phyloP scores from a whole-genome alignment of 2,113 vertebrate genomes.

The Bos javanicus region DNA sequence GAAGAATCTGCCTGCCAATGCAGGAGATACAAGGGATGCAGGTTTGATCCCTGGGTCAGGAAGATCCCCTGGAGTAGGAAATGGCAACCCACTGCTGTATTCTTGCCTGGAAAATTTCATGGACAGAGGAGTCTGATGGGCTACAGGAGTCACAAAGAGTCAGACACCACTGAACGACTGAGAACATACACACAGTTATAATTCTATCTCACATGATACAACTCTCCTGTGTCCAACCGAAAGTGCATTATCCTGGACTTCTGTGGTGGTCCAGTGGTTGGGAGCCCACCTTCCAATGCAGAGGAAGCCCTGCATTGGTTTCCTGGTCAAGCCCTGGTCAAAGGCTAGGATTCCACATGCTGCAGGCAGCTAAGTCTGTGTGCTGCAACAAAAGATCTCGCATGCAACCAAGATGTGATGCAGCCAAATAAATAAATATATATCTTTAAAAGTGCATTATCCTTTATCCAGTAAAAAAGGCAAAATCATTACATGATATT shows the following conservation, averaged over 20 bases:
- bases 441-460: neutral
- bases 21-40: neutral
- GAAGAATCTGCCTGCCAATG: neutral
- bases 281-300: neutral
- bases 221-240: neutral
- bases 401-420: neutral
- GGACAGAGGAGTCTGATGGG: neutral
- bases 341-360: neutral
- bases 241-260: neutral
- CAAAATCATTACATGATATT: neutral
- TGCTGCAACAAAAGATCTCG: rapidly evolving
- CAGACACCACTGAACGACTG: neutral
- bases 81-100: neutral
- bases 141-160: neutral
- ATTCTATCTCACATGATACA: neutral
- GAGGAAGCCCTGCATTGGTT: neutral
- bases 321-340: neutral
- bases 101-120: neutral
- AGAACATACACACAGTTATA: neutral
- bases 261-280: neutral
- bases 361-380: neutral
- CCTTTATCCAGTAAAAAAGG: neutral
- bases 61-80: neutral
- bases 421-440: neutral
- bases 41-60: neutral